phyloP scores from a whole-genome alignment of 2,113 vertebrate genomes.

The Phylloscopus trochilus region DNA sequence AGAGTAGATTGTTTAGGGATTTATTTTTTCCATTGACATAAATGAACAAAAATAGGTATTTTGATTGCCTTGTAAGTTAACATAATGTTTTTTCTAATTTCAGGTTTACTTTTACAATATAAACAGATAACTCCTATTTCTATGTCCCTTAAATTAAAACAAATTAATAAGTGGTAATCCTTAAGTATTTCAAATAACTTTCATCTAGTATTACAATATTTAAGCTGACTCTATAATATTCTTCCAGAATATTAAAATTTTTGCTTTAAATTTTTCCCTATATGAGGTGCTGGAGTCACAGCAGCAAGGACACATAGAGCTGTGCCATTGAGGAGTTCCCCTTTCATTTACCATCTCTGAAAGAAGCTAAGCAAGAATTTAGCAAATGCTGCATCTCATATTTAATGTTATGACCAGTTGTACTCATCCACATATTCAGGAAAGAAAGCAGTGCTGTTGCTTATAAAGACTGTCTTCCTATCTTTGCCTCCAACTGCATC shows the following conservation, averaged over 20 bases:
- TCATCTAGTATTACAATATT: not conserved
- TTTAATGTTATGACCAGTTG: fast-evolving
- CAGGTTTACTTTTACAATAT: not conserved
- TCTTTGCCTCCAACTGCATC: not conserved
- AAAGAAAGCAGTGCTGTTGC: not conserved
- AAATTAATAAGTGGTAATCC: not conserved
- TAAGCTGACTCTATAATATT: not conserved
- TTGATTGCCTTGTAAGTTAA: not conserved
- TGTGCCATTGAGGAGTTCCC: not conserved
- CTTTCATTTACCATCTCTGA: not conserved
- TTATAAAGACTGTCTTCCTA: not conserved
- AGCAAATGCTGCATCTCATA: not conserved
- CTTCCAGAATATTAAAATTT: not conserved
- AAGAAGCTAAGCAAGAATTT: not conserved
- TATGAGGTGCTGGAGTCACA: not conserved
- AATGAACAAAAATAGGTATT: not conserved
- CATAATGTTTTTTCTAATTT: not conserved
- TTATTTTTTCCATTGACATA: not conserved
- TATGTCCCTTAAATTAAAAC: not conserved
- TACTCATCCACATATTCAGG: not conserved
- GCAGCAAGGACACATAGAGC: not conserved
- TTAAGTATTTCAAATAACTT: not conserved
- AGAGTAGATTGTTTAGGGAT: not conserved
- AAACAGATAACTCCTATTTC: not conserved
- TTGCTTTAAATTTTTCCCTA: not conserved